A percentile compares a stretch with the other conserved stretches of the same genome.
These are phyloP conservation scores for Motacilla alba DNA, from an alignment of 2,113 vertebrate species.

Conservation along the genomic window DNA sequence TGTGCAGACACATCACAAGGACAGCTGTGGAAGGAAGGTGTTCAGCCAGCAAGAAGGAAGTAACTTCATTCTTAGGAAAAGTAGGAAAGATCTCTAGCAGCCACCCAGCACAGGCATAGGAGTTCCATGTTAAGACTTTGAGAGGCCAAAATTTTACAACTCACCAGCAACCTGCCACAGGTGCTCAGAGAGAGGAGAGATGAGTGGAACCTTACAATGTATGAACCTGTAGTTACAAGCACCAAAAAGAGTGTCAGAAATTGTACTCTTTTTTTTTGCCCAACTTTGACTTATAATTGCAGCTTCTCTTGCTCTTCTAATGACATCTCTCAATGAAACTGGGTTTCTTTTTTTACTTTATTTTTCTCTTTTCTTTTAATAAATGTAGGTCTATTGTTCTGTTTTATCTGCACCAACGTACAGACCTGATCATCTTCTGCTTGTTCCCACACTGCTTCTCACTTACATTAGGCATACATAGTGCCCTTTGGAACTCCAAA, in stretches of 20 bases:
- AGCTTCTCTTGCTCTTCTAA: not conserved
- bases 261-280: not conserved
- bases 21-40: not conserved
- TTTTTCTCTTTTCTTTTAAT: not conserved
- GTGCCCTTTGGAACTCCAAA: not conserved
- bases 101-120: not conserved
- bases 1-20: not conserved
- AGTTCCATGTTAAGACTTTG: not conserved
- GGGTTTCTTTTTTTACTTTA: rapidly evolving
- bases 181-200: not conserved
- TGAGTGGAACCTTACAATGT: not conserved
- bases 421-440: not conserved
- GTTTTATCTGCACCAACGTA: not conserved
- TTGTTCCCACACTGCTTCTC: not conserved
- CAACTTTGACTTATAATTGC: not conserved
- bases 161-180: rapidly evolving
- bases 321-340: not conserved
- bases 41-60: not conserved
- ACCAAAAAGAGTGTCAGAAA: not conserved
- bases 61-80: not conserved
- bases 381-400: not conserved
- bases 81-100: not conserved
- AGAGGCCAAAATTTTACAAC: not conserved
- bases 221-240: not conserved
- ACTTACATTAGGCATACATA: not conserved